Evolutionary conservation across 2,888 invertebrate genomes (phyloP).

Genomic region (Parthenolecanium corni): DNA sequence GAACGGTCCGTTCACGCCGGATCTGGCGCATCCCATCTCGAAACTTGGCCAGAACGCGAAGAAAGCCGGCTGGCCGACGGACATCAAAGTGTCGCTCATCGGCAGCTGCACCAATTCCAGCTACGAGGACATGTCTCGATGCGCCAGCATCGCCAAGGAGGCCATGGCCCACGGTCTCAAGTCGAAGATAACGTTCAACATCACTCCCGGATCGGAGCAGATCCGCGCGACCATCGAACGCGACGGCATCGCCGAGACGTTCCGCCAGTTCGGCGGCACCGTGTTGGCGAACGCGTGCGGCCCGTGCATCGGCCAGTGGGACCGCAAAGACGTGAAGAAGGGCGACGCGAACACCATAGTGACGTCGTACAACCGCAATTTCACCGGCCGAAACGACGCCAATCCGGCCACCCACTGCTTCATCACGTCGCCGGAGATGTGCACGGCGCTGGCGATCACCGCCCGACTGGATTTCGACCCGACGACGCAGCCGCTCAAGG

Average conservation of each 20-base stretch:
- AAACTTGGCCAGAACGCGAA: conserved; percentile 76
- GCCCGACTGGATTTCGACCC: conserved; percentile 91
- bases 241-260: conserved; percentile 62
- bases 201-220: conserved; percentile 98
- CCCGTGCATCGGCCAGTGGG: conserved; percentile 99
- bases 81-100: conserved; percentile 81
- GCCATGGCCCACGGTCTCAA: conserved; percentile 86
- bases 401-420: conserved; percentile 98
- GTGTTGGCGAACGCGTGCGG: conserved; percentile 98
- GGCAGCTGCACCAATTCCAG: conserved; percentile 99
- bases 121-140: conserved; percentile 98
- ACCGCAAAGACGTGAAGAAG: conserved; percentile 91
- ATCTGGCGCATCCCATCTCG: conserved; percentile 90
- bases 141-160: conserved; percentile 88
- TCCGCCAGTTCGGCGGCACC: conserved; percentile 78
- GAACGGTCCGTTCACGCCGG: conserved; percentile 99
- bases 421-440: conserved; percentile 94
- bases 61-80: conserved; percentile 85
- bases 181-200: conserved; percentile 90
- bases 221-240: conserved; percentile 97
- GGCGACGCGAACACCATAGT: conserved; percentile 99
- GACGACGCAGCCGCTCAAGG: conserved; percentile 70
- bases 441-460: conserved; percentile 85
- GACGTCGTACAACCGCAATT: conserved; percentile 98
- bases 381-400: conserved; percentile 94